phyloP scores from a whole-genome alignment of 2,888 invertebrate genomes.

The Pomacea canaliculata region DNA sequence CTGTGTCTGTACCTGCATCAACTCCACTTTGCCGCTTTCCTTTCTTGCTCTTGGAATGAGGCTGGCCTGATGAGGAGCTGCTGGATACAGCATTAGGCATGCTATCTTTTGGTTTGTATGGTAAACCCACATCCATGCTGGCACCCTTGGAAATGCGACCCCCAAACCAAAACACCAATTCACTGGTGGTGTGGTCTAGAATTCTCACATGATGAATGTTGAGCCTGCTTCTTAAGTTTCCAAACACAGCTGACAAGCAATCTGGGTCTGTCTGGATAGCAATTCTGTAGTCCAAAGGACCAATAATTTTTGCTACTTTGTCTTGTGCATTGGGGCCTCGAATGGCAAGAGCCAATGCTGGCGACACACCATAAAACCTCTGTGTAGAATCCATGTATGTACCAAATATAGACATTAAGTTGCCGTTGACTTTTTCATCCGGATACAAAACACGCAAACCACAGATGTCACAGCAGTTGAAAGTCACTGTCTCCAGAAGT shows the following conservation, averaged over 20 bases:
- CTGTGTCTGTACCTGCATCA: no score
- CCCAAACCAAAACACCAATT: slow-evolving; percentile 65
- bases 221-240: slow-evolving; percentile 57
- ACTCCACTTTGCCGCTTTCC: slow-evolving; percentile 30
- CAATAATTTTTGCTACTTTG: slow-evolving; percentile 45
- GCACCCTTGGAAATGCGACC: slow-evolving; percentile 60
- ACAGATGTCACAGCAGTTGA: slow-evolving; percentile 15
- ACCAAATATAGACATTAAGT: no score
- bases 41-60: slow-evolving; percentile 27
- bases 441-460: slow-evolving; percentile 18
- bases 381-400: background rate
- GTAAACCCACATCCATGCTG: slow-evolving; percentile 57
- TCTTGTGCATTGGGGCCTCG: slow-evolving; percentile 57
- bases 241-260: slow-evolving; percentile 63
- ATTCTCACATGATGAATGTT: slow-evolving; percentile 63
- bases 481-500: background rate
- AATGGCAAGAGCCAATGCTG: slow-evolving; percentile 60
- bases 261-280: slow-evolving; percentile 63
- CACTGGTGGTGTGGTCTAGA: slow-evolving; percentile 41
- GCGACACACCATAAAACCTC: slow-evolving; percentile 55
- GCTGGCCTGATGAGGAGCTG: slow-evolving; percentile 24
- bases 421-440: background rate
- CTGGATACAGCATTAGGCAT: background rate
- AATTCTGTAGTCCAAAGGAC: slow-evolving; percentile 62
- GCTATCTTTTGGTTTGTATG: slow-evolving; percentile 48